These are phyloP conservation scores for Apistogramma diplotaenia DNA, from an alignment of 2,113 vertebrate genomes.

Conservation along the genomic window DNA sequence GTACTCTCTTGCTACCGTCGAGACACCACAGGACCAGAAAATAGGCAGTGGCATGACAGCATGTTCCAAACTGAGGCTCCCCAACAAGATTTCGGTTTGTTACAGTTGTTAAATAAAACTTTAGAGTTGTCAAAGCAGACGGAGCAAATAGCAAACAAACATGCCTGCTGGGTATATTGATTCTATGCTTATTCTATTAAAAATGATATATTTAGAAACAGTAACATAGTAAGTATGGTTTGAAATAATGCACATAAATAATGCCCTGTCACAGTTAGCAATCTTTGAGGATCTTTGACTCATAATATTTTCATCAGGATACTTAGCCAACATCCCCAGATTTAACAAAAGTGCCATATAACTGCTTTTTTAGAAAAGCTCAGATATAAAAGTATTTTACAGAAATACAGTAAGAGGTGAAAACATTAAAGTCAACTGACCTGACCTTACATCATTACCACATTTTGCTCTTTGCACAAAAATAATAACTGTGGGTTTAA, in stretches of 20 bases:
- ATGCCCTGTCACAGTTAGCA: not conserved
- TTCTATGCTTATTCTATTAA: not conserved
- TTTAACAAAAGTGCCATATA: not conserved
- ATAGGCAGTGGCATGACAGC: constrained; percentile 37
- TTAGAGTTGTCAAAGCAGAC: not conserved
- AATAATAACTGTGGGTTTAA: not conserved
- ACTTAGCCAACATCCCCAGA: not conserved
- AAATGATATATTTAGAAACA: not conserved
- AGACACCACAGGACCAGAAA: constrained; percentile 42
- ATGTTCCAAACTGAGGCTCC: constrained; percentile 32
- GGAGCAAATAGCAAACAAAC: not conserved
- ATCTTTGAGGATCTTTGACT: not conserved
- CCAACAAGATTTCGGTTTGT: constrained; percentile 9
- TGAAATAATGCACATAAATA: not conserved
- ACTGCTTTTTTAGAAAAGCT: not conserved
- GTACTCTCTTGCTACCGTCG: constrained; percentile 38
- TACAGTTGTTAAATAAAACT: constrained; percentile 1
- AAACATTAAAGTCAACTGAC: not conserved
- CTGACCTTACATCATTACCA: not conserved
- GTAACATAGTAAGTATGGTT: not conserved
- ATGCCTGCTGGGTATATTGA: not conserved
- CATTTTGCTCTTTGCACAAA: not conserved
- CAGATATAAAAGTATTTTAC: not conserved
- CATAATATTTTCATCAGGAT: constrained; percentile 3
- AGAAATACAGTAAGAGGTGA: not conserved